Evolutionary conservation across 2,113 vertebrate genomes (phyloP), one percentile per base, ranked within the genome.

Genomic region (Otocyon megalotis): DNA sequence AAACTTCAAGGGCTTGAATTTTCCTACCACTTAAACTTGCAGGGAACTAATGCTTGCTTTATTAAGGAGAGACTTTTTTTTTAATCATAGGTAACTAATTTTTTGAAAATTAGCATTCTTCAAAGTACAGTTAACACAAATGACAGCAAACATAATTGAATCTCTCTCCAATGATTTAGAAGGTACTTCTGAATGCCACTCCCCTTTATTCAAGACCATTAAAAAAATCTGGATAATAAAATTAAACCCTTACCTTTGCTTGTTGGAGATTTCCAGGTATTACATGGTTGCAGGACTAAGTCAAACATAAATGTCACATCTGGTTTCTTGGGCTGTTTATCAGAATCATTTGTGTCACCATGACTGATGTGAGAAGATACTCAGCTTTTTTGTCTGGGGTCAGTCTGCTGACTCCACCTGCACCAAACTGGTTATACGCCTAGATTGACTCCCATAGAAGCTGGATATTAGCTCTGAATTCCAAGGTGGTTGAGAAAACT

Each of bases 91-190:
- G 80, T 92, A 96, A 97, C 87, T 79, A 65, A 58, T 94, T 95
- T 90, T 87, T 83, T 90, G 53, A 83, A 95, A 96, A 96, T 96
- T 83, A 88, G 84, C 93, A 90, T 90, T 92, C 80, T 63, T 93
- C 92, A 83, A 95, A 85, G 83, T 87, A 92, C 74, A 87, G 74
- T 87, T 79, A 94, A 37, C 5, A 17, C 43, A 67, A 89, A 76
- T 16, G 88, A 94, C 92, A 74, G 90, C 80, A 83, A 96, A 76
- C 63, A 92, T 96, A 95, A 96, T 54, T 96, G 94, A 74, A 93
- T 97, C 87, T 92, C 65, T 85, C 82, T 92, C 79, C 11, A 56
- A 53, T 90, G 83, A 93, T 90, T 95, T 95, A 96, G 95, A 79
- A 96, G 83, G 37, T 82, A 67, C 67, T 96, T 92, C 62, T 90